Conservation (phyloP, 2,113 vertebrate species). For the Neotragus pygmaeus region DNA sequence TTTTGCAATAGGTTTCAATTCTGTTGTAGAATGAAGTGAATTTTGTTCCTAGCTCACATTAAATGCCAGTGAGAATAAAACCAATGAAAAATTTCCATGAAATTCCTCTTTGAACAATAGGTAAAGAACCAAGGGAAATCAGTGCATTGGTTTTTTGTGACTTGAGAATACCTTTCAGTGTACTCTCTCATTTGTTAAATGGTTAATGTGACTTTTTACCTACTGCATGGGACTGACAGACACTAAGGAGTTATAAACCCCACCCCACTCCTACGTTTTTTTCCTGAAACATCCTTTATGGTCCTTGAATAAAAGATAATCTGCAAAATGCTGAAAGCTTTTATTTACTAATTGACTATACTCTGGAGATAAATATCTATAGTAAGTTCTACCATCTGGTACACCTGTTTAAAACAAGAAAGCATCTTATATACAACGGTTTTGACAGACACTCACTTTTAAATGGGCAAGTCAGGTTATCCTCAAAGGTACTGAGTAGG, state of each 20-base stretch:
- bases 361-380: not conserved
- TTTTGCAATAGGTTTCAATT: not conserved
- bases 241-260: not conserved
- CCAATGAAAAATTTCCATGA: not conserved
- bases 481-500: slow-evolving; percentile 1
- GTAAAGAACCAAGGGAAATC: not conserved
- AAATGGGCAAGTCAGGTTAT: slow-evolving; percentile 1
- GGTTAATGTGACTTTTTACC: not conserved
- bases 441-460: slow-evolving; percentile 5
- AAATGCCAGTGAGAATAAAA: slow-evolving; percentile 5
- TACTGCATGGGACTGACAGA: not conserved
- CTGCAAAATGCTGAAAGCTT: not conserved
- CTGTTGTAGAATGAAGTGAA: not conserved
- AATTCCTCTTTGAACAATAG: not conserved
- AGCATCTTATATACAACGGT: not conserved
- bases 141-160: not conserved
- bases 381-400: slow-evolving; percentile 19
- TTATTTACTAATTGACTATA: not conserved
- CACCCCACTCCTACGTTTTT: not conserved
- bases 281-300: not conserved
- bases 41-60: not conserved
- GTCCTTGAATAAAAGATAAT: slow-evolving; percentile 17
- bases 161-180: not conserved
- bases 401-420: not conserved
- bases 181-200: not conserved